Conservation (phyloP, 2,113 vertebrate genomes). For the Phylloscopus whistleri region DNA sequence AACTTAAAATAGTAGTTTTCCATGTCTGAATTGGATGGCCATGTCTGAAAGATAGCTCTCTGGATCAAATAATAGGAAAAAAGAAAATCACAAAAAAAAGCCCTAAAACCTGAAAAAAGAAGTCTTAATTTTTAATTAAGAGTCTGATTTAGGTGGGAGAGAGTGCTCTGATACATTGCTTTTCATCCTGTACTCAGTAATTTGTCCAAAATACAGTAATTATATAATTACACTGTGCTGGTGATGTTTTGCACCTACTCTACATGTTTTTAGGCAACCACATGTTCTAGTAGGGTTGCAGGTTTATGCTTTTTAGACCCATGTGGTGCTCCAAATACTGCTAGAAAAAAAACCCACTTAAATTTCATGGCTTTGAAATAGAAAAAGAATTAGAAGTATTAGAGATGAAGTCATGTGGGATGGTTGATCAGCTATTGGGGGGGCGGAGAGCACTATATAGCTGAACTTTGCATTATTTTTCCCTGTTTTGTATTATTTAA, state of each 20-base stretch:
- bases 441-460: accelerated
- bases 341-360: not conserved
- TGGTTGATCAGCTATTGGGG: not conserved
- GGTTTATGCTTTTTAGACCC: not conserved
- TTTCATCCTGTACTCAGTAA: not conserved
- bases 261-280: not conserved
- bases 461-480: not conserved
- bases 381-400: not conserved
- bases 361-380: not conserved
- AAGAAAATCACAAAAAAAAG: not conserved
- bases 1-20: not conserved
- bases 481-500: not conserved
- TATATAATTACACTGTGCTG: not conserved
- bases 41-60: not conserved
- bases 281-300: not conserved
- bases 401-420: not conserved
- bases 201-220: not conserved
- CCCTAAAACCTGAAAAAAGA: not conserved
- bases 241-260: not conserved
- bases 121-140: not conserved
- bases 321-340: not conserved
- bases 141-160: not conserved
- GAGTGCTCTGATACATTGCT: not conserved
- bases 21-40: not conserved
- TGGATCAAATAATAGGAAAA: not conserved